Evolutionary conservation across 2,888 invertebrate species (phyloP).

Genomic region (Agriotes lineatus): DNA sequence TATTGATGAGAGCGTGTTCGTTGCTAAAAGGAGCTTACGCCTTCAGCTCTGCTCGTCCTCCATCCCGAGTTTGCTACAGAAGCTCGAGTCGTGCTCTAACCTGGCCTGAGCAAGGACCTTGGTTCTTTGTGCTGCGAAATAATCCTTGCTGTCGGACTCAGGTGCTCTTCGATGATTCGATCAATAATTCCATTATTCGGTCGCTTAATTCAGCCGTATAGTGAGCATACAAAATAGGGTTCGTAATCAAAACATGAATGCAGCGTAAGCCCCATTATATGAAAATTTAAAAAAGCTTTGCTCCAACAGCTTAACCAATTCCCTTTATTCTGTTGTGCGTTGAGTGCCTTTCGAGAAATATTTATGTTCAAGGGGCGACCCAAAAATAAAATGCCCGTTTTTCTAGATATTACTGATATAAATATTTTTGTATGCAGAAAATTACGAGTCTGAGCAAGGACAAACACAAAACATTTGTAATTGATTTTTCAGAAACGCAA

Average conservation of each 20-base stretch:
- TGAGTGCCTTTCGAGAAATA: no score
- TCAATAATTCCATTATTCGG: slow-evolving; percentile 41
- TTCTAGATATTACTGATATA: no score
- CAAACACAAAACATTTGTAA: no score
- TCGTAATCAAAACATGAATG: slow-evolving; percentile 23
- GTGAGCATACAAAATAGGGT: slow-evolving; percentile 18
- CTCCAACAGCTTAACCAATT: background rate
- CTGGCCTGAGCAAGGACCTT: slow-evolving; percentile 13
- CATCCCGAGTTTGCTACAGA: slow-evolving; percentile 9
- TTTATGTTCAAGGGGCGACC: no score
- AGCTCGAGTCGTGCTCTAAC: slow-evolving; percentile 26
- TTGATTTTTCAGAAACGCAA: no score
- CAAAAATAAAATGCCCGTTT: no score
- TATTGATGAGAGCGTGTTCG: background rate
- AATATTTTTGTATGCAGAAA: no score
- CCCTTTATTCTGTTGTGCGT: no score
- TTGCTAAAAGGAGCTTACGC: background rate
- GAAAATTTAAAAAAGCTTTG: background rate
- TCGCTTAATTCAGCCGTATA: slow-evolving; percentile 29
- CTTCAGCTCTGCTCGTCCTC: background rate
- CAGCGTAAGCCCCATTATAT: background rate
- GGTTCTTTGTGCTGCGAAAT: slow-evolving; percentile 32
- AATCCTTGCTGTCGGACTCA: slow-evolving; percentile 42
- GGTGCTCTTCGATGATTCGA: slow-evolving; percentile 41
- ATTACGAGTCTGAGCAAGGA: no score